Conservation (phyloP, 2,113 vertebrate species). For the Panthera uncia region DNA sequence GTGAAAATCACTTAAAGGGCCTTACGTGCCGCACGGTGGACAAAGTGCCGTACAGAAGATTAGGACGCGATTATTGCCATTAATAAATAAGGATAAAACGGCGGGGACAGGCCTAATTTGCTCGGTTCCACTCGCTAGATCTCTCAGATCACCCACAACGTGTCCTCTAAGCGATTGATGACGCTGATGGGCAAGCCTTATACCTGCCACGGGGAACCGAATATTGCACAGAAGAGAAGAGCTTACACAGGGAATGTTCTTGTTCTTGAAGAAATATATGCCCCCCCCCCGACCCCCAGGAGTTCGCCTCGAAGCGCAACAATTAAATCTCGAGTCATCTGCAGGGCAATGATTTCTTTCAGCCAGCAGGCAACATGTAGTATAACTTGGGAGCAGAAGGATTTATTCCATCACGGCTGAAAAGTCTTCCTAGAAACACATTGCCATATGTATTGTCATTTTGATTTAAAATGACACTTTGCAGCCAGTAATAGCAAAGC, state of each 20-base stretch:
- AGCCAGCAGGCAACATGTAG: neutral
- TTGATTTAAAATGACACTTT: neutral
- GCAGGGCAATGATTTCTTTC: neutral
- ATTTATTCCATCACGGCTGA: neutral
- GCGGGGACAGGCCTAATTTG: conserved; percentile 35
- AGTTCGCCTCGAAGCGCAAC: neutral
- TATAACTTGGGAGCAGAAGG: neutral
- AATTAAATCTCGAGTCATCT: neutral
- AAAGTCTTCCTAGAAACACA: neutral
- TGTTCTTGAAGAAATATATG: neutral
- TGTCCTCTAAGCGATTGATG: conserved; percentile 31
- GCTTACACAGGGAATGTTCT: neutral
- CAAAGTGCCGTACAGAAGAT: neutral
- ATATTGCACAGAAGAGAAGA: neutral
- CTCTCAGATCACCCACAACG: neutral
- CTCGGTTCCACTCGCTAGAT: neutral
- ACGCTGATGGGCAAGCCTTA: neutral
- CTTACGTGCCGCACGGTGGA: neutral
- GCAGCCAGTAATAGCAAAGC: rapidly evolving
- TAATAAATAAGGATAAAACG: conserved; percentile 62
- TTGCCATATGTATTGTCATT: neutral
- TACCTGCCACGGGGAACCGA: neutral
- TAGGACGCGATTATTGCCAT: conserved; percentile 30
- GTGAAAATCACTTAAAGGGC: neutral
- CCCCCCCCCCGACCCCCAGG: neutral